phyloP scores from a whole-genome alignment of 2,113 vertebrate genomes.

The Emydura subglobosa region DNA sequence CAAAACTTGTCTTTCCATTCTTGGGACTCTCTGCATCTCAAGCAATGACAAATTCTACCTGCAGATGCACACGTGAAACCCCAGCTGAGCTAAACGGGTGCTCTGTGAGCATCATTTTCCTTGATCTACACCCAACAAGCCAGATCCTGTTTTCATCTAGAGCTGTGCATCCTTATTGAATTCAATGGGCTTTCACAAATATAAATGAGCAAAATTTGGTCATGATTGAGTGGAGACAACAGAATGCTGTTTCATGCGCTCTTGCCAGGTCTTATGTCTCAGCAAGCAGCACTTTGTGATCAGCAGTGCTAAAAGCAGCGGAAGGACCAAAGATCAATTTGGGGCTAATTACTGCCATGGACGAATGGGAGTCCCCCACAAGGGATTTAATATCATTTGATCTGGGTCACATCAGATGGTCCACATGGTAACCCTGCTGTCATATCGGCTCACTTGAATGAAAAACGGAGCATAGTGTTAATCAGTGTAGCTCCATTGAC shows the following conservation, averaged over 20 bases:
- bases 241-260: background rate
- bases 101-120: background rate
- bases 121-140: background rate
- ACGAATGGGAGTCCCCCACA: background rate
- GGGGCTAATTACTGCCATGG: background rate
- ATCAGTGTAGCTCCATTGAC: background rate
- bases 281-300: background rate
- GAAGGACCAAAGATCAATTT: background rate
- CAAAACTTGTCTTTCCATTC: background rate
- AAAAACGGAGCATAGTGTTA: background rate
- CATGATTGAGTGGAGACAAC: background rate
- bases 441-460: rapidly evolving
- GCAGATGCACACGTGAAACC: background rate
- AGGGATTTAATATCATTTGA: background rate
- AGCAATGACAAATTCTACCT: background rate
- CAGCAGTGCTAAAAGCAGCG: background rate
- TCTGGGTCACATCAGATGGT: background rate
- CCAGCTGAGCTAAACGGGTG: background rate
- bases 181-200: conserved; percentile 17
- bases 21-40: background rate
- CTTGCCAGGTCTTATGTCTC: background rate
- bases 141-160: background rate
- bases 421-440: background rate
- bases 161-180: background rate
- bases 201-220: conserved; percentile 7